phyloP scores from a whole-genome alignment of 2,888 invertebrate species.

The Eubasilissa splendida region DNA sequence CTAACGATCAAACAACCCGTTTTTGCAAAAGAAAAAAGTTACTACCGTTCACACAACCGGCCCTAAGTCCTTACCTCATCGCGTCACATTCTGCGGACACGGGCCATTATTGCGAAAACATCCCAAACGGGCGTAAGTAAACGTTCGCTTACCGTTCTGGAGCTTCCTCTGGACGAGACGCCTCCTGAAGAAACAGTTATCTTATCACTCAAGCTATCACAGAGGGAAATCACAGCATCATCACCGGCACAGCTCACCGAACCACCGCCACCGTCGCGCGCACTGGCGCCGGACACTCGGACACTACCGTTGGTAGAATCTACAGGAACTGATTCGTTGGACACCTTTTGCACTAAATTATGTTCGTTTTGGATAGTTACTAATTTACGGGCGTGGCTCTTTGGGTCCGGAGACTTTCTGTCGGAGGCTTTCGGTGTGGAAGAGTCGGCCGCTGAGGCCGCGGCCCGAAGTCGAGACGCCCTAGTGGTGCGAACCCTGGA shows the following conservation, averaged over 20 bases:
- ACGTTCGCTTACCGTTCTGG: constrained; percentile 22
- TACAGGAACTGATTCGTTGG: neutral
- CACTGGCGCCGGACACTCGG: constrained; percentile 3
- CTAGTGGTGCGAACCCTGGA: constrained; percentile 78
- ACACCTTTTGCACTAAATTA: neutral
- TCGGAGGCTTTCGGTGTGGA: constrained; percentile 17
- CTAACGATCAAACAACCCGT: too few species aligned
- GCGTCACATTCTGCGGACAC: too few species aligned
- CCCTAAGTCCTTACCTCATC: too few species aligned
- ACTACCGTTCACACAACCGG: too few species aligned
- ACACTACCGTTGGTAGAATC: constrained; percentile 11
- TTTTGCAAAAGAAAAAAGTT: too few species aligned
- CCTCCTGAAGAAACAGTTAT: constrained; percentile 26
- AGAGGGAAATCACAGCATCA: constrained; percentile 33
- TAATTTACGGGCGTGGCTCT: neutral
- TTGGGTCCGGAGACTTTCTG: constrained; percentile 9
- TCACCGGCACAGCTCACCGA: neutral
- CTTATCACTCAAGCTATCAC: constrained; percentile 40
- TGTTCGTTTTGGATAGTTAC: neutral
- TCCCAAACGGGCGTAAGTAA: neutral
- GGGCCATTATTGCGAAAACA: too few species aligned
- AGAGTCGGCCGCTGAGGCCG: constrained; percentile 60
- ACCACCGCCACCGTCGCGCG: neutral
- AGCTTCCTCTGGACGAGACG: constrained; percentile 18
- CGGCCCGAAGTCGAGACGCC: constrained; percentile 81